Evolutionary conservation across 2,888 invertebrate genomes (phyloP).

Genomic region (Amphipyra berbera): DNA sequence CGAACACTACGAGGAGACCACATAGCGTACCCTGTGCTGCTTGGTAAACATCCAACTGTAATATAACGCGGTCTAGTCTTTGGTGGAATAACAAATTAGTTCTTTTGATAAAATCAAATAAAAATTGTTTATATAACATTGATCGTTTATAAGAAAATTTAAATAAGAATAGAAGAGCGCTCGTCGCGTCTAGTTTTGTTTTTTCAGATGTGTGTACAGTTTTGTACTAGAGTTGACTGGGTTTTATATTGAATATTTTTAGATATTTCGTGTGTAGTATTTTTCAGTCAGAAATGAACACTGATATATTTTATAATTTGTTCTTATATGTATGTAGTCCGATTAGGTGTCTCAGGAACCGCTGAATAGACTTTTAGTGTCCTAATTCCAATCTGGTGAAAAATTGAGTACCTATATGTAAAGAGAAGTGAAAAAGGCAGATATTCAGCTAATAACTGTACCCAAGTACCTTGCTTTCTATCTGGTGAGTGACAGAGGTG

Average conservation of each 20-base stretch:
- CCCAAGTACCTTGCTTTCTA: slow-evolving; percentile 54
- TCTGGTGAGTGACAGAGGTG: slow-evolving; percentile 41
- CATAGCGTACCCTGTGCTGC: slow-evolving; percentile 66
- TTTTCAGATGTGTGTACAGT: slow-evolving; percentile 31
- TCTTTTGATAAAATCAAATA: slow-evolving; percentile 46
- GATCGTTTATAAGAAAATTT: slow-evolving; percentile 27
- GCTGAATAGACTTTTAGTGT: slow-evolving; percentile 1
- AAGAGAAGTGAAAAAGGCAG: slow-evolving; percentile 16
- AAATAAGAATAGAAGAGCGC: slow-evolving; percentile 35
- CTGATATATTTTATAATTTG: slow-evolving; percentile 19
- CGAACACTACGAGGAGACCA: slow-evolving; percentile 78
- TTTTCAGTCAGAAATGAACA: slow-evolving; percentile 18
- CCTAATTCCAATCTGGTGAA: slow-evolving; percentile 17
- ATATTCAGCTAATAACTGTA: slow-evolving; percentile 28
- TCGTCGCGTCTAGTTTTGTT: slow-evolving; percentile 28
- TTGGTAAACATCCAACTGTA: slow-evolving; percentile 47
- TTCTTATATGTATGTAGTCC: slow-evolving; percentile 20
- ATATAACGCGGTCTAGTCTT: slow-evolving; percentile 53
- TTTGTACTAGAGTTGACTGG: slow-evolving; percentile 42
- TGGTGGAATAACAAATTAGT: slow-evolving; percentile 44
- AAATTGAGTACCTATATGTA: slow-evolving; percentile 2
- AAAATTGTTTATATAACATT: slow-evolving; percentile 31
- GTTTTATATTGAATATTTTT: slow-evolving; percentile 40
- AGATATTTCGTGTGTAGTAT: slow-evolving; percentile 20
- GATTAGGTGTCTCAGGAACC: slow-evolving; percentile 3